These are phyloP conservation scores for Nothobranchius furzeri DNA, from an alignment of 2,113 vertebrate genomes.

Conservation along the genomic window DNA sequence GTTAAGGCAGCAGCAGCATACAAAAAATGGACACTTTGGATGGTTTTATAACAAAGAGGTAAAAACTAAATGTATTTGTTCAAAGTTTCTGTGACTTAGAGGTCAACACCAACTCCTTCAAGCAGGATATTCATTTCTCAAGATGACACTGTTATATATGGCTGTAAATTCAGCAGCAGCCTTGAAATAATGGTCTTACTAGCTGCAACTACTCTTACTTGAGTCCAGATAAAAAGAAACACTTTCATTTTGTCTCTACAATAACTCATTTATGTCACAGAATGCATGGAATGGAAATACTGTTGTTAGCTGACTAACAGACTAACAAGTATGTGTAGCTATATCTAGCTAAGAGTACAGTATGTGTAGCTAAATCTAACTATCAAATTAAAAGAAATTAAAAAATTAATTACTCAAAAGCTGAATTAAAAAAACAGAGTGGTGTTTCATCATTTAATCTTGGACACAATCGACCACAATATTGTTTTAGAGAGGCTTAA, in stretches of 20 bases:
- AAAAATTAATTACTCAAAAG: too few species aligned
- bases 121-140: neutral
- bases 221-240: neutral
- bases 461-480: too few species aligned
- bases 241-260: neutral
- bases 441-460: too few species aligned
- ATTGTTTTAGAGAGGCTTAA: too few species aligned
- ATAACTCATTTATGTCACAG: neutral
- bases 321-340: neutral
- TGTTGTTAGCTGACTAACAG: neutral
- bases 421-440: too few species aligned
- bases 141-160: neutral
- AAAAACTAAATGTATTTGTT: neutral
- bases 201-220: neutral
- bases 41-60: conserved; percentile 6
- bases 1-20: too few species aligned
- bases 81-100: conserved; percentile 13
- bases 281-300: too few species aligned
- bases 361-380: neutral
- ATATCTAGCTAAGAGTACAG: neutral
- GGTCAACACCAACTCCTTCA: neutral
- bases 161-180: neutral
- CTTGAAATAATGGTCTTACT: neutral
- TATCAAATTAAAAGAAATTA: too few species aligned
- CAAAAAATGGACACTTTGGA: neutral